Conservation (phyloP, 2,888 invertebrate genomes). For the Ophion ellenae region DNA sequence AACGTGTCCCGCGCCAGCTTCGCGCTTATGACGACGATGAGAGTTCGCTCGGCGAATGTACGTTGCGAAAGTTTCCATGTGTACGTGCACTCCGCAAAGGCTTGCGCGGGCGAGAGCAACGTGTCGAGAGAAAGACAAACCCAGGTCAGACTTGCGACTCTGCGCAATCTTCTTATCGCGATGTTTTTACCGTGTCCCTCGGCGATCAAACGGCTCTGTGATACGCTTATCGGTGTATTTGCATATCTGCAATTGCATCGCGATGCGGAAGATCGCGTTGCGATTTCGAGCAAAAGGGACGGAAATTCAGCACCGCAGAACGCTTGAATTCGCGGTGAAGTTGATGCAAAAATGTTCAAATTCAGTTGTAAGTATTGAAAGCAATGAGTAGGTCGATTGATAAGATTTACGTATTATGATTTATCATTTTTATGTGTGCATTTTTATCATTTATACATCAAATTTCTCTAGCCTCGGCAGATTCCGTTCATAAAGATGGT, state of each 20-base stretch:
- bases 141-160: neutral
- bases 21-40: neutral
- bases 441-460: no score
- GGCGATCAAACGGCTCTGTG: constrained; percentile 47
- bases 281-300: neutral
- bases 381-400: no score
- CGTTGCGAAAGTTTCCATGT: neutral
- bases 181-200: constrained; percentile 8
- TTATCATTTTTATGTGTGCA: no score
- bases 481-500: no score
- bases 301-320: neutral
- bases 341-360: no score
- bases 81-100: constrained; percentile 1
- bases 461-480: no score
- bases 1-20: neutral
- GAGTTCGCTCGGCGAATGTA: constrained; percentile 3
- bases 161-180: constrained; percentile 51
- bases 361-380: no score
- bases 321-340: neutral
- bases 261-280: constrained; percentile 13
- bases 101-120: constrained; percentile 23
- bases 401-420: no score
- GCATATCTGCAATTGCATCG: constrained; percentile 2
- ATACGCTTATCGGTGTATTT: constrained; percentile 19
- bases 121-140: constrained; percentile 34